Base-by-base conservation (phyloP, 1,140 invertebrate genomes). In the Ooceraea biroi region DNA sequence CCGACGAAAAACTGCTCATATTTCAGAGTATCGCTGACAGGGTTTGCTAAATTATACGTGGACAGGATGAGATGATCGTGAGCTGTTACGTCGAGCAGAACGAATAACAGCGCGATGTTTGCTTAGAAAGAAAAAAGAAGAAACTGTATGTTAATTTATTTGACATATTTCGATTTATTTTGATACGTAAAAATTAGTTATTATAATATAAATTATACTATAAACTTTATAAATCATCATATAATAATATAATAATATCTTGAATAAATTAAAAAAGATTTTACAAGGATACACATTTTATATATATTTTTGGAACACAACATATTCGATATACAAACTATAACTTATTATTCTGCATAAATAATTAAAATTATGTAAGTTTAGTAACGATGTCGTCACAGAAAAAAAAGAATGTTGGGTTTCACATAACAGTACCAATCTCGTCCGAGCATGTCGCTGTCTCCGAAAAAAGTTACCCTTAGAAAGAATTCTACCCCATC, bases 401-500 rank as follows among this genome's bases (percentile, higher is more conserved):
- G 10, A 44, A 14, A 3, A 5, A 17, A 1, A 36, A 22, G n/a
- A 66, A 69, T 7, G 12, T 10, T 8, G 19, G 30, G 48, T 25
- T 61, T 57, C 4, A 52, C 52, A 14, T 73, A 41, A 76, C 36
- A 88, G 83, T 90, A 89, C 89, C 72, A 50, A 58, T 27, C 10
- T 5, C 14, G 10, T 52, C 87, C 80, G 66, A 77, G 74, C 1
- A 85, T 12, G 61, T 84, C 87, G 90, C 89, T 88, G 74, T 66
- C 46, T 63, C 57, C 71, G 87, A 89, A 90, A 91, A 92, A 90
- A 88, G 85, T 73, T 93, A 92, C 91, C 89, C 88, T 83, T 83
- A 87, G 91, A 92, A 92, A 92, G 93, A 92, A 91, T 89, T 88
- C 93, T 93, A 85, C 92, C 52, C 44, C 90, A 93, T 92, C 93